Conservation (phyloP, 2,888 invertebrate species). For the Lingula anatina region DNA sequence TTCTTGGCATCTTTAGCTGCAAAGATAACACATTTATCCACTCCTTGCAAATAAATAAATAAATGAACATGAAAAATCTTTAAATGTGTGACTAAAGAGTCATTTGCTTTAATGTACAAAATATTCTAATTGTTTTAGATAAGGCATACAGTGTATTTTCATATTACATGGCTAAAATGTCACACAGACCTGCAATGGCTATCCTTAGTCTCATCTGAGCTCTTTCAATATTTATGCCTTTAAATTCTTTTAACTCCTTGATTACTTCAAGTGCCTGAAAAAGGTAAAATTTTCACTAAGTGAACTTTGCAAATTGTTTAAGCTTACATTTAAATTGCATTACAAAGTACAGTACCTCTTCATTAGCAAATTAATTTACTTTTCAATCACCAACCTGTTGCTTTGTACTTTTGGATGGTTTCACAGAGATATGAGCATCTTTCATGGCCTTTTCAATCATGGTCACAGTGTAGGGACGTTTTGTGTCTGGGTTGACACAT, state of each 20-base stretch:
- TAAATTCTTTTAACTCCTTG: slow-evolving; percentile 70
- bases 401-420: slow-evolving; percentile 89
- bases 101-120: background rate
- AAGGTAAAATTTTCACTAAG: slow-evolving; percentile 1
- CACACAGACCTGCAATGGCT: slow-evolving; percentile 59
- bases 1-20: slow-evolving; percentile 72
- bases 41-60: too few species aligned
- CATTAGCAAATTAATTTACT: too few species aligned
- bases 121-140: background rate
- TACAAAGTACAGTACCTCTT: too few species aligned
- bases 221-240: slow-evolving; percentile 76
- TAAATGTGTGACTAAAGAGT: too few species aligned
- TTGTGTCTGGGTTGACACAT: slow-evolving; percentile 95
- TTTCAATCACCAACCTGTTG: slow-evolving; percentile 72
- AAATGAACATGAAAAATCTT: too few species aligned
- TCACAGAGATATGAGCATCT: slow-evolving; percentile 91
- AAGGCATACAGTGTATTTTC: background rate
- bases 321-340: too few species aligned
- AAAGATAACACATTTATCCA: slow-evolving; percentile 8
- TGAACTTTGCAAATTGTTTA: too few species aligned
- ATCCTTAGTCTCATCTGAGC: slow-evolving; percentile 92
- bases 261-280: slow-evolving; percentile 81
- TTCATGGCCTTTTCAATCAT: slow-evolving; percentile 97
- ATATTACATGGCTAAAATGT: too few species aligned
- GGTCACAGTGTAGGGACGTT: slow-evolving; percentile 89